A percentile compares a stretch with the other conserved stretches of the same genome.
Evolutionary conservation across 2,888 invertebrate genomes (phyloP).

Genomic region (Pemphredon lugubris): DNA sequence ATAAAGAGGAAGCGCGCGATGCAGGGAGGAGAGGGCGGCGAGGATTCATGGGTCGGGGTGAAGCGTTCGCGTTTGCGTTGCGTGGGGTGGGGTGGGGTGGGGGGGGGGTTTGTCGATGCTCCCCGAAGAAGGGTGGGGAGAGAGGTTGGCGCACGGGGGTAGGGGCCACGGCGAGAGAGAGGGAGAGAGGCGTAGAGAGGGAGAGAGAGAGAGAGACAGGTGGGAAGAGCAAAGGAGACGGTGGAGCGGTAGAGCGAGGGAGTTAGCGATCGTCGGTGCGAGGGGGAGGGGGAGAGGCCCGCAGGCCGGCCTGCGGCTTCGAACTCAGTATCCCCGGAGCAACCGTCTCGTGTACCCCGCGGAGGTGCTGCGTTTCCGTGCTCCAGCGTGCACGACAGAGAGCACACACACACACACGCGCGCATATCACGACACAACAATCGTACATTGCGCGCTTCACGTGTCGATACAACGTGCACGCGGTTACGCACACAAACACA

Average conservation of each 20-base stretch:
- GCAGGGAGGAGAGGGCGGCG: slow-evolving; percentile 29
- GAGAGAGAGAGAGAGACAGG: slow-evolving; percentile 28
- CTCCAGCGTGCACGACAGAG: slow-evolving; percentile 57
- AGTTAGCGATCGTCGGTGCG: slow-evolving; percentile 19
- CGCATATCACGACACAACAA: no score
- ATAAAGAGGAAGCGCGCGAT: slow-evolving; percentile 39
- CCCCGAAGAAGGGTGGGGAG: slow-evolving; percentile 24
- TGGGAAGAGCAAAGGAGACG: slow-evolving; percentile 27
- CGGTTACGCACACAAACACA: not conserved
- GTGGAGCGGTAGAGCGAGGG: slow-evolving; percentile 43
- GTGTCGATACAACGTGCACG: not conserved
- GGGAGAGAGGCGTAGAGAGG: slow-evolving; percentile 33
- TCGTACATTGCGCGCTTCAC: no score
- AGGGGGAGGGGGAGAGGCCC: slow-evolving; percentile 76
- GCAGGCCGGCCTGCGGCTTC: slow-evolving; percentile 81
- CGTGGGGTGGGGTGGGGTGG: slow-evolving; percentile 19
- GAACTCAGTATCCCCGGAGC: slow-evolving; percentile 81
- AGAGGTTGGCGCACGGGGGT: slow-evolving; percentile 16
- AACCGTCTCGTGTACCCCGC: slow-evolving; percentile 81
- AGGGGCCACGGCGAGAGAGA: slow-evolving; percentile 23
- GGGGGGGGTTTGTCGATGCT: slow-evolving; percentile 49
- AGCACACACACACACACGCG: slow-evolving; percentile 19
- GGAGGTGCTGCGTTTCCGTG: slow-evolving; percentile 65
- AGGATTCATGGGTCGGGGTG: slow-evolving; percentile 48
- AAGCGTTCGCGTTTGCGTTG: slow-evolving; percentile 28